Evolutionary conservation across 1,140 invertebrate species (phyloP).

Genomic region (Heterodera carotae): DNA sequence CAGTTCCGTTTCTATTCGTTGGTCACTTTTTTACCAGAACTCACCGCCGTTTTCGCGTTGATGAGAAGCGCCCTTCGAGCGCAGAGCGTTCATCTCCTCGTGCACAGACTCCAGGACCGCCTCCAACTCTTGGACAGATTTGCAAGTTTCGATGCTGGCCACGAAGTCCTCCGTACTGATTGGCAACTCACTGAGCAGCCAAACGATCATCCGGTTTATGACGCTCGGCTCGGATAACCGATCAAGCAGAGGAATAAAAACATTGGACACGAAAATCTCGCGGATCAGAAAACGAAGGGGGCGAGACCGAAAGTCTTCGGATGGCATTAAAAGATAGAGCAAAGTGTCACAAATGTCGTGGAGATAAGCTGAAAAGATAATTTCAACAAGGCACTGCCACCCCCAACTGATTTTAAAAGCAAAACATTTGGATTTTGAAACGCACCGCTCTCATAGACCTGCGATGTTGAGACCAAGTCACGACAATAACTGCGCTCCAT

Average conservation of each 20-base stretch:
- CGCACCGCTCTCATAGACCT: constrained; percentile 69
- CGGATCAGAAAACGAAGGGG: constrained; percentile 71
- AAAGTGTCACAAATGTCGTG: constrained; percentile 81
- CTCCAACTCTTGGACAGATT: constrained; percentile 62
- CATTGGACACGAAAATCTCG: constrained; percentile 79
- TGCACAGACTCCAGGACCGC: constrained; percentile 56
- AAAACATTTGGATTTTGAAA: constrained; percentile 22
- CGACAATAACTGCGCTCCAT: constrained; percentile 76
- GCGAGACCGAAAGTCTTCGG: constrained; percentile 82
- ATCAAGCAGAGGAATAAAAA: constrained; percentile 79
- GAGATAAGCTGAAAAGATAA: constrained; percentile 74
- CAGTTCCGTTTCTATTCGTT: too few species aligned
- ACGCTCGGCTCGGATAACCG: constrained; percentile 88
- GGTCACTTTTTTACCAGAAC: too few species aligned
- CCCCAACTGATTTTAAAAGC: constrained; percentile 27
- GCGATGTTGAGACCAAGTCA: constrained; percentile 69
- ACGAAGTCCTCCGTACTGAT: constrained; percentile 63
- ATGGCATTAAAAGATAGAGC: constrained; percentile 80
- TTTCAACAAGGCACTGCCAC: too few species aligned
- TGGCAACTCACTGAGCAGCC: constrained; percentile 71
- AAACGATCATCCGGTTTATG: constrained; percentile 86
- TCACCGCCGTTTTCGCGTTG: constrained; percentile 30
- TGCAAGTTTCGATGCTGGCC: constrained; percentile 49
- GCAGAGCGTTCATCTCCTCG: constrained; percentile 58
- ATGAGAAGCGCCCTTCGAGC: constrained; percentile 50